Percentiles rank a stretch among this genome's conserved stretches.
These are phyloP conservation scores for Stramonita haemastoma DNA, from an alignment of 2,888 invertebrate species.

Conservation along the genomic window DNA sequence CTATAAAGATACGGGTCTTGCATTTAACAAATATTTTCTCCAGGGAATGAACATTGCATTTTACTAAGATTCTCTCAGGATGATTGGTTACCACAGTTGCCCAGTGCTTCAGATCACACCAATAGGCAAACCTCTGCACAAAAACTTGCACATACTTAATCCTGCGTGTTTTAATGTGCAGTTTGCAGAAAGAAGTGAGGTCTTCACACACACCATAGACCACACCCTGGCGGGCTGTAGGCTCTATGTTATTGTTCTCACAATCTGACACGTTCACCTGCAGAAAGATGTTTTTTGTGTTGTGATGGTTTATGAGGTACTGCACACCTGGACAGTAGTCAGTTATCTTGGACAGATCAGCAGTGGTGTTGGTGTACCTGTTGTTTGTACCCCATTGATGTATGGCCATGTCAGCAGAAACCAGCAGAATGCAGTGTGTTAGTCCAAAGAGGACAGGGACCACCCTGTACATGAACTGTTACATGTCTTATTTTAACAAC, in stretches of 20 bases:
- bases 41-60: neutral
- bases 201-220: neutral
- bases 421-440: neutral
- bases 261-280: slow-evolving; percentile 5
- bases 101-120: neutral
- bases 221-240: neutral
- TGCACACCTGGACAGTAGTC: neutral
- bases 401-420: neutral
- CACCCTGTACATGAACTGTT: too few relatives aligned
- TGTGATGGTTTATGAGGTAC: neutral
- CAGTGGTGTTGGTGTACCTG: neutral
- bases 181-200: neutral
- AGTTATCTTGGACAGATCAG: neutral
- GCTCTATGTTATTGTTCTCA: neutral
- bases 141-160: neutral
- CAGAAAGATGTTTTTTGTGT: neutral
- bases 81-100: neutral
- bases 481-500: too few relatives aligned
- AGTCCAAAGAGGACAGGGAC: neutral
- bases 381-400: neutral
- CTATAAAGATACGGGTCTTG: neutral
- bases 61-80: neutral
- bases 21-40: neutral
- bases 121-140: neutral
- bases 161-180: neutral